Conservation (phyloP, 2,113 vertebrate genomes). For the Hyla sarda region DNA sequence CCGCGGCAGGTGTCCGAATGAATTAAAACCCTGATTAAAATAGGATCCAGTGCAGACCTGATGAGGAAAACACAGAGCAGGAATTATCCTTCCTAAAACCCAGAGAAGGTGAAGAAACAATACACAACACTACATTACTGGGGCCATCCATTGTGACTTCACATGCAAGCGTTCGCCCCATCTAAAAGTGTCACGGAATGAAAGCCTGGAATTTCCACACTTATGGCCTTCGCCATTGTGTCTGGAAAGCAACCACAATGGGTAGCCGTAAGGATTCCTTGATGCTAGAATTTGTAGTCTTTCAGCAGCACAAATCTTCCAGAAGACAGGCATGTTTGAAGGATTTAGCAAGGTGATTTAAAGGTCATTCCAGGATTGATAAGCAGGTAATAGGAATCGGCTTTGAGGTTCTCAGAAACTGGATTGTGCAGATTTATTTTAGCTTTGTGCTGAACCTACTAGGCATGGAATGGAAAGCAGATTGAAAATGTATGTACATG, state of each 20-base stretch:
- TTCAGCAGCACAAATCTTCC: neutral
- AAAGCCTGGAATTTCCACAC: constrained; percentile 16
- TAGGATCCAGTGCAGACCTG: constrained; percentile 29
- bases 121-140: constrained; percentile 31
- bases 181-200: constrained; percentile 5
- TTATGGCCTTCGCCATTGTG: neutral
- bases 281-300: neutral
- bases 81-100: constrained; percentile 41
- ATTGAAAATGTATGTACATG: too few relatives aligned
- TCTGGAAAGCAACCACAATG: constrained; percentile 14
- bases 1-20: constrained; percentile 49
- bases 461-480: neutral
- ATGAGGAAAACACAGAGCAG: constrained; percentile 52
- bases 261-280: neutral
- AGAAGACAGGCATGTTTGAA: neutral
- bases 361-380: neutral
- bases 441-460: neutral
- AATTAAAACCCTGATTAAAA: constrained; percentile 52
- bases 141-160: constrained; percentile 1
- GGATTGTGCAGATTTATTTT: neutral
- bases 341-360: neutral
- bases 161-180: neutral
- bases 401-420: neutral
- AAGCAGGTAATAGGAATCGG: neutral
- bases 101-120: constrained; percentile 40